phyloP scores from a whole-genome alignment of 2,797 vertebrate genomes.

The Premnoplex brunnescens region DNA sequence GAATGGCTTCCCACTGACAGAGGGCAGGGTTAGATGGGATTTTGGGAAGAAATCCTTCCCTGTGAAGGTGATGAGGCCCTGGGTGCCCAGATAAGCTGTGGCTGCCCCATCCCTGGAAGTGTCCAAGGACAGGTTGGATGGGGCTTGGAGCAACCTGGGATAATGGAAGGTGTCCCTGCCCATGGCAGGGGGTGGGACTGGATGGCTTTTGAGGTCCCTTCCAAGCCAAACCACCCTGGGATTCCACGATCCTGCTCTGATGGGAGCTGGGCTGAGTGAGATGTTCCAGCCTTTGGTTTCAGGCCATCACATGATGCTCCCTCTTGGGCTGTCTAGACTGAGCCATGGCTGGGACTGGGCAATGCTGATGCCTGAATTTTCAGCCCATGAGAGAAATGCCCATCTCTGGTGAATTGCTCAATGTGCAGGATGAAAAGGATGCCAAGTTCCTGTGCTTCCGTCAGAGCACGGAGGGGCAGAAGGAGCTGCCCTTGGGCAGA shows the following conservation, averaged over 20 bases:
- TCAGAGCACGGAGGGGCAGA: neutral
- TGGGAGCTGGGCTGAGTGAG: neutral
- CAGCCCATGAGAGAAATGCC: neutral
- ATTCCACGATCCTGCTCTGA: neutral
- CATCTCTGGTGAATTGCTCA: conserved; percentile 21
- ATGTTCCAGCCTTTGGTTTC: neutral
- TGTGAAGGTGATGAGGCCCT: accelerated
- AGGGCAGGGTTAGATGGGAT: neutral
- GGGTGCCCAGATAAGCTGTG: neutral
- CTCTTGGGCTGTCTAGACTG: neutral
- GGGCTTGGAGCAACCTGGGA: neutral
- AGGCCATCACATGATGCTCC: neutral
- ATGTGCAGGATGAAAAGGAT: neutral
- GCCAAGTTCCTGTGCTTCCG: conserved; percentile 61
- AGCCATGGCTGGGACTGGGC: neutral
- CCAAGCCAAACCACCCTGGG: neutral
- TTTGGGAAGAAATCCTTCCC: accelerated
- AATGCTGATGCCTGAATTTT: conserved; percentile 52
- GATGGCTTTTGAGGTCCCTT: neutral
- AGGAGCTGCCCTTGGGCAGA: conserved; percentile 4
- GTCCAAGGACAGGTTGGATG: accelerated
- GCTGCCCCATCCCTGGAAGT: neutral
- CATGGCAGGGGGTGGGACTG: neutral
- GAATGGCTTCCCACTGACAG: neutral
- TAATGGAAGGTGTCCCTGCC: accelerated